Evolutionary conservation across 1,140 invertebrate genomes (phyloP), one percentile per base, ranked within the genome.

Genomic region (Tetragonula clypearis): DNA sequence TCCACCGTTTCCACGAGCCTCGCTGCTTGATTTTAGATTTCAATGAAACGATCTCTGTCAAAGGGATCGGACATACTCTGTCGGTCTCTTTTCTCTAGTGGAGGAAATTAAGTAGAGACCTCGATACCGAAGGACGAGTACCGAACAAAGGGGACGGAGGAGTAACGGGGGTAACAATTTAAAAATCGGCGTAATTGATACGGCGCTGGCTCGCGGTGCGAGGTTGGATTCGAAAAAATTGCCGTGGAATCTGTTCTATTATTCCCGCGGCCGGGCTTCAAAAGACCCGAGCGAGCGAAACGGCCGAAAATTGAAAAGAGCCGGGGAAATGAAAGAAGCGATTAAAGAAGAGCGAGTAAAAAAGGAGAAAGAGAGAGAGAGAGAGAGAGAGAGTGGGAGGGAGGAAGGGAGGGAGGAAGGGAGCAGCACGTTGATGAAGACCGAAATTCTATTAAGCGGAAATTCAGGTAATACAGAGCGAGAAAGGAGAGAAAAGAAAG

Each of bases 401-500:
- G 21, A 69, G 30, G 17, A 4, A 30, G 6, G 30, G 4, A 11
- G n/a, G 14, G 53, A 74, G 30, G 30, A 1, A 35, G 35, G n/a
- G 21, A 75, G 35, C 21, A 21, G 75, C 55, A 62, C 65, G 68
- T 71, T 62, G 65, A 84, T 72, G 82, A 65, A 72, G 76, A 60
- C 68, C 82, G 82, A 84, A 84, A 84, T 84, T 84, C 76, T 62
- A 84, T 84, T 84, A 84, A 71, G 49, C 66, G 79, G 49, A 82
- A 82, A 86, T 76, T 80, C 85, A 68, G 85, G 85, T 90, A 87
- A 80, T 86, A 80, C 49, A 85, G 79, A 83, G 80, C 56, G 66
- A 23, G 19, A 30, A 55, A 58, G 21, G 17, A 1, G 21, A 21
- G n/a, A 56, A 17, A 5, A 14, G 71, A 23, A 3, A 17, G 49